These are phyloP conservation scores for Onychomys leucogaster DNA, from an alignment of 2,797 vertebrate species.

Conservation along the genomic window DNA sequence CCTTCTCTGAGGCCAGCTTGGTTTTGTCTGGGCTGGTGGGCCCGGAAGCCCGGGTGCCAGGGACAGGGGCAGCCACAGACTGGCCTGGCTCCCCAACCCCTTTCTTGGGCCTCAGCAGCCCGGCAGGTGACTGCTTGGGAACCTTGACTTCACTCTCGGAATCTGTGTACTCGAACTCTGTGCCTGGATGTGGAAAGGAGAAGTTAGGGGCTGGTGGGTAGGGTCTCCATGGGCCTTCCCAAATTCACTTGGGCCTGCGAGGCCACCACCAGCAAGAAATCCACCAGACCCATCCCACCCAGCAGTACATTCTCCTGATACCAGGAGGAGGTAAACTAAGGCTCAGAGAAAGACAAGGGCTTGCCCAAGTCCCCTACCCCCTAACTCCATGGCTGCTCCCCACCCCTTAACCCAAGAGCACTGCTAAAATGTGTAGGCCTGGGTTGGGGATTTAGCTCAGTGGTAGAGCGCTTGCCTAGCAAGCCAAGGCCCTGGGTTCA, in stretches of 20 bases:
- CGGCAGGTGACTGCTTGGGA: constrained; percentile 91
- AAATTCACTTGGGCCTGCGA: neutral
- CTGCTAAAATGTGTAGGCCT: neutral
- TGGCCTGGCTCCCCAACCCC: constrained; percentile 89
- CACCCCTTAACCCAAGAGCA: fast-evolving
- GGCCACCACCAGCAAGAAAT: neutral
- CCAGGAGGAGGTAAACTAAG: neutral
- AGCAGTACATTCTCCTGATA: neutral
- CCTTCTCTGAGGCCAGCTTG: constrained; percentile 88
- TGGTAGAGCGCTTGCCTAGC: no score
- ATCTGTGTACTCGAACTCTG: constrained; percentile 96
- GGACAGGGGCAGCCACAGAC: constrained; percentile 63
- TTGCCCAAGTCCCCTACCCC: fast-evolving
- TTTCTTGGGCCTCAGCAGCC: constrained; percentile 92
- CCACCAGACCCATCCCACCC: neutral
- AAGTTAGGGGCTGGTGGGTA: neutral
- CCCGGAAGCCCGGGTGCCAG: constrained; percentile 78
- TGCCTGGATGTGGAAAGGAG: constrained; percentile 83
- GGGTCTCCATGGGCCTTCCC: neutral
- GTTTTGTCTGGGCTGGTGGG: constrained; percentile 86
- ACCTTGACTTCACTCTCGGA: constrained; percentile 94
- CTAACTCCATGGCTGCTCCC: fast-evolving
- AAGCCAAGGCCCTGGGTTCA: no score
- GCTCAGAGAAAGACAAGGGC: neutral
- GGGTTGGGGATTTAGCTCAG: no score